Conservation (phyloP, 2,888 invertebrate genomes). For the Cenopis cana region DNA sequence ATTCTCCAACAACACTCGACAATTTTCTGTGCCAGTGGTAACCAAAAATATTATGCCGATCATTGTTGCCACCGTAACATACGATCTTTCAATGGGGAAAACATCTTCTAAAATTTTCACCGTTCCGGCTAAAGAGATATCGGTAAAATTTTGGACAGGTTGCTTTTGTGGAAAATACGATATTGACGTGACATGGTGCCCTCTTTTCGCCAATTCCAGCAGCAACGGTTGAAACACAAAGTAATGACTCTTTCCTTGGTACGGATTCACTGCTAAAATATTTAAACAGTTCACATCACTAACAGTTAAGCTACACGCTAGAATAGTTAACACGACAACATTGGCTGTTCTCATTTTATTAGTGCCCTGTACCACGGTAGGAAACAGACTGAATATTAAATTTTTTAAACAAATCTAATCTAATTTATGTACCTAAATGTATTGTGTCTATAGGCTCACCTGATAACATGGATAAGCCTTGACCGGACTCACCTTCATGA, state of each 20-base stretch:
- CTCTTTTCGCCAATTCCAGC: slow-evolving; percentile 83
- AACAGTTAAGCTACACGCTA: slow-evolving; percentile 46
- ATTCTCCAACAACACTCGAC: slow-evolving; percentile 60
- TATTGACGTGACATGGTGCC: slow-evolving; percentile 88
- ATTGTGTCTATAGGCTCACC: too few relatives aligned
- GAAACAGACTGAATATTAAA: slow-evolving; percentile 29
- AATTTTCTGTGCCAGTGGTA: slow-evolving; percentile 59
- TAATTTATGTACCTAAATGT: too few relatives aligned
- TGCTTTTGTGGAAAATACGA: slow-evolving; percentile 85
- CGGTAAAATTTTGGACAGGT: slow-evolving; percentile 64
- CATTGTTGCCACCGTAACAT: slow-evolving; percentile 52
- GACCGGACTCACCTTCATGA: too few relatives aligned
- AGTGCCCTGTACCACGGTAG: slow-evolving; percentile 2
- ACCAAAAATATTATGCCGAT: slow-evolving; percentile 56
- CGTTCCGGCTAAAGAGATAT: slow-evolving; percentile 67
- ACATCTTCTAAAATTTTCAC: slow-evolving; percentile 59
- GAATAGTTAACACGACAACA: slow-evolving; percentile 25
- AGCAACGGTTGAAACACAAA: slow-evolving; percentile 86
- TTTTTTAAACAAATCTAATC: too few relatives aligned
- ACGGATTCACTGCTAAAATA: slow-evolving; percentile 87
- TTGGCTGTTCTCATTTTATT: slow-evolving; percentile 27
- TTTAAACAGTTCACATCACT: slow-evolving; percentile 62
- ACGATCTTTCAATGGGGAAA: slow-evolving; percentile 58
- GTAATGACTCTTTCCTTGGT: slow-evolving; percentile 89
- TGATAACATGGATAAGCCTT: too few relatives aligned